These are phyloP conservation scores for Cantharis lateralis DNA, from an alignment of 2,888 invertebrate genomes.

Conservation along the genomic window DNA sequence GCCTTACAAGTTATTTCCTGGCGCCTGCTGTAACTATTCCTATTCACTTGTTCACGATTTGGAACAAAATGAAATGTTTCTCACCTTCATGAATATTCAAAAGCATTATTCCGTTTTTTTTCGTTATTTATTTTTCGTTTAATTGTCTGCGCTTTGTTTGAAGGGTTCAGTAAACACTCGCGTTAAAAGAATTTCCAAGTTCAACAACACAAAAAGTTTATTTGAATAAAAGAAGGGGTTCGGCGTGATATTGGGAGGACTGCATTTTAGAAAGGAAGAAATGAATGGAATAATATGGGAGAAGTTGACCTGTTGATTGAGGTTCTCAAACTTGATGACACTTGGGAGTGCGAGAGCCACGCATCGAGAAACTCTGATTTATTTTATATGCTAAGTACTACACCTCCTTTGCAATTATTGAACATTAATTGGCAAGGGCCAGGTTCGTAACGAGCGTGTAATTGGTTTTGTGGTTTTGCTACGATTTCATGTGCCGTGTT, in stretches of 20 bases:
- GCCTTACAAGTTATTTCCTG: constrained; percentile 47
- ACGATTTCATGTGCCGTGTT: constrained; percentile 11
- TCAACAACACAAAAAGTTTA: not conserved
- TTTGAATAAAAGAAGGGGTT: not conserved
- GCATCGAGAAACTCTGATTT: not conserved
- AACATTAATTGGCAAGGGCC: constrained; percentile 4
- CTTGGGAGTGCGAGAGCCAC: too few relatives aligned
- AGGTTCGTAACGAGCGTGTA: constrained; percentile 13
- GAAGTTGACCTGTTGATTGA: not conserved
- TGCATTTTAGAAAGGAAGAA: not conserved
- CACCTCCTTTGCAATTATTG: not conserved
- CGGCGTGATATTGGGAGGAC: not conserved
- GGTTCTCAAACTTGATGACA: not conserved
- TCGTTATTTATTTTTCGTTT: not conserved
- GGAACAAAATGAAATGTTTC: constrained; percentile 16
- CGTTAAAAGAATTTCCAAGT: not conserved
- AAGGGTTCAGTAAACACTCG: not conserved
- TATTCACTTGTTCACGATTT: constrained; percentile 34
- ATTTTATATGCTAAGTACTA: not conserved
- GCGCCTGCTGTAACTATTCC: constrained; percentile 53
- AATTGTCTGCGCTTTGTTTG: not conserved
- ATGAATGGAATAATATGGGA: not conserved
- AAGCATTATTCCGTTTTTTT: not conserved
- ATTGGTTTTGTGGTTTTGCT: constrained; percentile 14
- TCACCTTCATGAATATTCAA: not conserved